These are phyloP conservation scores for Cerceris rybyensis DNA, from an alignment of 2,888 invertebrate species.

Conservation along the genomic window DNA sequence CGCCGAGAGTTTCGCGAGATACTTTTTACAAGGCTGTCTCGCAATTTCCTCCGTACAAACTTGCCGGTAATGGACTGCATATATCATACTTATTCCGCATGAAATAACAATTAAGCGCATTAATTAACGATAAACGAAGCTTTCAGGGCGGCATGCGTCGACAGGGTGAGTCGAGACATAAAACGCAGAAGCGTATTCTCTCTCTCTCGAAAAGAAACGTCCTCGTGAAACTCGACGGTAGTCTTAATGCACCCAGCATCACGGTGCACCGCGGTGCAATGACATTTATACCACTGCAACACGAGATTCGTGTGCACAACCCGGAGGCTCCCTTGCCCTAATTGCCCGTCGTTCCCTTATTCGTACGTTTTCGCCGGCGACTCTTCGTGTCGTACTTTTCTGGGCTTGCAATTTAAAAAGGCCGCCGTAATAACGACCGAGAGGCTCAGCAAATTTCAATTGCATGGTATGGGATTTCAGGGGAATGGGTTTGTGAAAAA, in stretches of 20 bases:
- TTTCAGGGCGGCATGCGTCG: slow-evolving; percentile 17
- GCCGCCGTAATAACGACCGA: neutral
- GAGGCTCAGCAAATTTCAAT: neutral
- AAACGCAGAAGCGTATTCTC: slow-evolving; percentile 5
- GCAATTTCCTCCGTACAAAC: slow-evolving; percentile 45
- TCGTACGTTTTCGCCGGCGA: slow-evolving; percentile 12
- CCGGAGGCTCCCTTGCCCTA: slow-evolving; percentile 30
- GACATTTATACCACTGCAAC: slow-evolving; percentile 40
- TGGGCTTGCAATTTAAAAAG: neutral
- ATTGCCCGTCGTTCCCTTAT: slow-evolving; percentile 44
- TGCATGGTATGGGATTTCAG: neutral
- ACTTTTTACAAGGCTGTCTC: slow-evolving; percentile 38
- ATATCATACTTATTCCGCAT: slow-evolving; percentile 55
- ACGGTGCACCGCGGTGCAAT: slow-evolving; percentile 4
- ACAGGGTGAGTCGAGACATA: neutral
- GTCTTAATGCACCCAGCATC: slow-evolving; percentile 13
- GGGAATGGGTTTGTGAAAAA: too few relatives aligned
- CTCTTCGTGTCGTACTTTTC: neutral
- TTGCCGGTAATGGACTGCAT: slow-evolving; percentile 44
- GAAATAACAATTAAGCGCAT: slow-evolving; percentile 61
- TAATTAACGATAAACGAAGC: slow-evolving; percentile 66
- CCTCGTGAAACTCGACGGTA: neutral
- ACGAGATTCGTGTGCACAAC: slow-evolving; percentile 23
- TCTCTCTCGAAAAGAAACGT: neutral
- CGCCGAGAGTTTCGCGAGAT: slow-evolving; percentile 18